Base-by-base conservation (phyloP, 2,888 invertebrate species). In the Penaeus monodon region DNA sequence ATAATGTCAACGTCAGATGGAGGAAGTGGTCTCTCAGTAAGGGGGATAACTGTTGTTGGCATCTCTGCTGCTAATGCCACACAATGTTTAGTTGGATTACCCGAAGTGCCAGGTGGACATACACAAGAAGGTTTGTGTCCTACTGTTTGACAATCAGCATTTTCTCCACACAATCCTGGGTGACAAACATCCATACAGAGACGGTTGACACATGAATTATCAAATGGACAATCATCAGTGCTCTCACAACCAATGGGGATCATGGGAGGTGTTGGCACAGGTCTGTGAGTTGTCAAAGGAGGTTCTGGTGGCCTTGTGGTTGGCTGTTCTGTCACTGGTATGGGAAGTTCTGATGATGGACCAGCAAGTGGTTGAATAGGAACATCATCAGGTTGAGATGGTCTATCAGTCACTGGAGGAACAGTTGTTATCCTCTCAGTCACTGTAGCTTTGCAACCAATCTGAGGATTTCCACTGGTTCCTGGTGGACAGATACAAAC, bases 401-500 rank as follows among this genome's bases (percentile, higher is more conserved):
- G 77, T 14, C 20, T 24, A 49, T 85, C 88, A 78, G 85, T 70
- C 33, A 85, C 20, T 29, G 88, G 88, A 24, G 64, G 68, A 17
- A 85, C n/a, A 33, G 81, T 81, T 38, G 77, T 29, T 63, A 81
- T 44, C 22, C 57, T 76, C 97, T 74, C 79, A 27, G 89, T 85
- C 22, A 63, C 17, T 63, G 70, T 83, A 6, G 83, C 79, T 57
- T 27, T 85, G 92, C 98, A 98, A 88, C 96, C 97, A 88, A 97
- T 95, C 70, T 91, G 90, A 10, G 92, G 91, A 90, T 92, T 91
- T 64, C 92, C 92, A 65, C 90, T 91, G 68, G 85, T 97, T 97
- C 95, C 95, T 1, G 95, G 95, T 90, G 96, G 93, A 91, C 97
- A 97, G 0, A 96, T 96, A 92, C 97, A 97, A 0, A 96, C 96